Evolutionary conservation across 2,888 invertebrate species (phyloP).

Genomic region (Ectropis crepuscularia): DNA sequence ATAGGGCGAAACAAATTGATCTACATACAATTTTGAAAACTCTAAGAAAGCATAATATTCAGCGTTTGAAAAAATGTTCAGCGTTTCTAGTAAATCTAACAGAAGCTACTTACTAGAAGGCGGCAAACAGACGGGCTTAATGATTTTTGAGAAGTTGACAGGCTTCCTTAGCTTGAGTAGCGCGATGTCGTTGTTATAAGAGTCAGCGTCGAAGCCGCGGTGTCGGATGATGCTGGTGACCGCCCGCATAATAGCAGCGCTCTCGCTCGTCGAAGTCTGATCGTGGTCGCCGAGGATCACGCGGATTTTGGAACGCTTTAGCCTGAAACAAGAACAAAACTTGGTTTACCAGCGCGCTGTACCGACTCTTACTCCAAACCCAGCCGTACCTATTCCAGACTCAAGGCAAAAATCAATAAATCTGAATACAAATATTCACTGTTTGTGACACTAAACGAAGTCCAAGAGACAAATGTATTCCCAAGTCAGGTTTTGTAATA

Average conservation of each 20-base stretch:
- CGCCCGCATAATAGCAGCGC: conserved; percentile 92
- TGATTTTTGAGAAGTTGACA: conserved; percentile 89
- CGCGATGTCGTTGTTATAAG: conserved; percentile 95
- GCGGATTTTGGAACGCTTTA: conserved; percentile 92
- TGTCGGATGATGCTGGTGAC: conserved; percentile 92
- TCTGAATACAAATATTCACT: too few species aligned
- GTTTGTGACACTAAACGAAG: too few species aligned
- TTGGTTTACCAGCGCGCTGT: too few species aligned
- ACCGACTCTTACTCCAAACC: too few species aligned
- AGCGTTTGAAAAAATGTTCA: too few species aligned
- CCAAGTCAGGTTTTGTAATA: too few species aligned
- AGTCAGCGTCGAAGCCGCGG: conserved; percentile 92
- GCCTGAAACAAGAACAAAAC: conserved; percentile 71
- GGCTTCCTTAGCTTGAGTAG: conserved; percentile 91
- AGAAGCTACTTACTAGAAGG: conserved; percentile 82
- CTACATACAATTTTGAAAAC: too few species aligned
- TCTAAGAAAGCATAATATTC: neutral
- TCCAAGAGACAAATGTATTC: too few species aligned
- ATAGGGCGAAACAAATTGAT: too few species aligned
- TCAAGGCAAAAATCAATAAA: too few species aligned
- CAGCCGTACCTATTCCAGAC: too few species aligned
- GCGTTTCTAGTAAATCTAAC: too few species aligned
- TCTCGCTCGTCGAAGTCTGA: conserved; percentile 91
- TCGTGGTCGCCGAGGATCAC: conserved; percentile 94
- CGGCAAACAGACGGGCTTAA: conserved; percentile 92